These are phyloP conservation scores for Tenthredo mesomela DNA, from an alignment of 2,888 invertebrate species.

Conservation along the genomic window DNA sequence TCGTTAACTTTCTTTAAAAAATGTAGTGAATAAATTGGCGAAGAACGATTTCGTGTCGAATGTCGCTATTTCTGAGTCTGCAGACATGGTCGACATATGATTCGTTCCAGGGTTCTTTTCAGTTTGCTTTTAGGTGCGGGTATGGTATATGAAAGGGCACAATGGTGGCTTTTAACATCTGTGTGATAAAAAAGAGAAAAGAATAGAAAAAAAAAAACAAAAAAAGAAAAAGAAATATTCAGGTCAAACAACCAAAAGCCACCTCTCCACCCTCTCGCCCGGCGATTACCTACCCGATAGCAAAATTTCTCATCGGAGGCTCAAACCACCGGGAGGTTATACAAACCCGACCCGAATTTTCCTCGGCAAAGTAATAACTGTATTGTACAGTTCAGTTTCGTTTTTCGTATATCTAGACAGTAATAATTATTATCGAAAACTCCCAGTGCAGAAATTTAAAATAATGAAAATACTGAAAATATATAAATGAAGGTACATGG, in stretches of 20 bases:
- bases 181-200: slow-evolving; percentile 13
- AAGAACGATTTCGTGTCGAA: background rate
- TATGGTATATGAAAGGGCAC: background rate
- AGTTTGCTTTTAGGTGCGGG: background rate
- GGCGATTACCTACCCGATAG: slow-evolving; percentile 16
- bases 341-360: background rate
- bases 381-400: background rate
- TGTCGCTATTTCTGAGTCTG: background rate
- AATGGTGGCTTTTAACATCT: slow-evolving; percentile 5
- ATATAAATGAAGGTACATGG: background rate
- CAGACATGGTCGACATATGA: background rate
- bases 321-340: background rate
- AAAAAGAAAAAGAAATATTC: slow-evolving; percentile 16
- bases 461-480: background rate
- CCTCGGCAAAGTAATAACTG: background rate
- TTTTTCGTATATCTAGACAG: background rate
- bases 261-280: background rate
- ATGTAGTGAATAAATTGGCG: background rate
- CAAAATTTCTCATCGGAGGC: slow-evolving; percentile 37
- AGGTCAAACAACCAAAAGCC: slow-evolving; percentile 38
- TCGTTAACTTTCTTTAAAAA: background rate
- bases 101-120: slow-evolving; percentile 15
- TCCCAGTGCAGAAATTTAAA: background rate
- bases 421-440: background rate
- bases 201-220: background rate